Evolutionary conservation across 2,797 vertebrate genomes (phyloP), one percentile per base, ranked within the genome.

Genomic region (Euthynnus affinis): DNA sequence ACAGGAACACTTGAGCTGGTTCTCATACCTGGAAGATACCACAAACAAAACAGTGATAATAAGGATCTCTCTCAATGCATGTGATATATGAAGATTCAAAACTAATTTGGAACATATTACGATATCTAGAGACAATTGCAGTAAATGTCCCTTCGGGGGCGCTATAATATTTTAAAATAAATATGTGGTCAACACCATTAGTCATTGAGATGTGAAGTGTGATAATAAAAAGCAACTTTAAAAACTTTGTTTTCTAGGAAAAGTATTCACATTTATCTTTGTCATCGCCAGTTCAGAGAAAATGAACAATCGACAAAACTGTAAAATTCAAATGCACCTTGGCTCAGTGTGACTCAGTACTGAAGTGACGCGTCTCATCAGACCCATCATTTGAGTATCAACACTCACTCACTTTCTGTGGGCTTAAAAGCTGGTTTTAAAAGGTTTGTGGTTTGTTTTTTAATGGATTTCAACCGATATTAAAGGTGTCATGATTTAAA

Each of bases 1-100:
- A 66, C 29, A 1, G 65, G 71, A 64, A 1, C 20, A 3, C 15
- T 49, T 48, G 23, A 3, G 1, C 5, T 51, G 29, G 0, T 91
- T 93, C 75, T 61, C 9, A 71, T 48, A 82, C 13, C 66, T 3
- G 77, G 15, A 73, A n/a, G 6, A 77, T 0, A 64, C 0, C 18
- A 70, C 37, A 75, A 60, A 64, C 6, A 27, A 5, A 17, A 6
- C 10, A 5, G 15, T 20, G 27, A 2, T 9, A 34, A 37, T 40
- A 71, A n/a, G 4, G 18, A 37, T 27, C 6, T 34, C 8, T 44
- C 6, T 37, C 32, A 8, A n/a, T 9, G 3, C n/a, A 17, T 42
- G 4, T 59, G 1, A 4, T 37, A 2, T 44, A 9, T 4, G 22
- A 48, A 1, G 27, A 22, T 12, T 29, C 46, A 12, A 20, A 14